Conservation (phyloP, 2,888 invertebrate genomes). For the Lithophane ornitopus region DNA sequence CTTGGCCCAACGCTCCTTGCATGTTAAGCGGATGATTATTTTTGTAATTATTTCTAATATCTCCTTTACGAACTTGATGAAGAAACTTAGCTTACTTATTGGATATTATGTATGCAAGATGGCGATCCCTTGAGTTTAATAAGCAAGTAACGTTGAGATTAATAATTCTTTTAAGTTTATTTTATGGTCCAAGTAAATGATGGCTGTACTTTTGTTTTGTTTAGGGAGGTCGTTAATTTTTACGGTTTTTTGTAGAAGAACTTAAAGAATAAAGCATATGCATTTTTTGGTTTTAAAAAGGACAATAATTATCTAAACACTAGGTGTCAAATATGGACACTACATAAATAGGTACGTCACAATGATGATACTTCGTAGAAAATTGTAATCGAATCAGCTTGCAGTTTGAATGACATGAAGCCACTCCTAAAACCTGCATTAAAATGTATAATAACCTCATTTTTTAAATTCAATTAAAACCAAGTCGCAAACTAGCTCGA, state of each 20-base stretch:
- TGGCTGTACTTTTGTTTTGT: constrained; percentile 50
- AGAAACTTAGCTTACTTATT: constrained; percentile 66
- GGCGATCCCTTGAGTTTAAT: constrained; percentile 59
- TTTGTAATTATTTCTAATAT: constrained; percentile 73
- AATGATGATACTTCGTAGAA: background rate
- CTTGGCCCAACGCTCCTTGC: constrained; percentile 51
- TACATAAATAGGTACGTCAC: background rate
- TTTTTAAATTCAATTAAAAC: constrained; percentile 5
- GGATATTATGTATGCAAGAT: constrained; percentile 68
- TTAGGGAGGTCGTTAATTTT: constrained; percentile 40
- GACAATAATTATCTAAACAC: no score
- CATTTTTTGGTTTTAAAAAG: background rate
- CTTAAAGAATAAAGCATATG: constrained; percentile 1
- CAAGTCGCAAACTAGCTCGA: constrained; percentile 2
- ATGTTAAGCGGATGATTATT: constrained; percentile 69
- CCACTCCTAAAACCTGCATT: background rate
- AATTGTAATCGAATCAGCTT: background rate
- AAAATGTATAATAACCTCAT: background rate
- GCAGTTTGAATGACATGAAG: background rate
- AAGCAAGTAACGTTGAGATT: constrained; percentile 53
- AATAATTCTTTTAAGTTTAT: constrained; percentile 52
- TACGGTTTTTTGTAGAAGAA: constrained; percentile 19
- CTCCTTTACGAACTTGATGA: constrained; percentile 65
- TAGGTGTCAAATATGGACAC: background rate
- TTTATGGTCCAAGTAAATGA: constrained; percentile 42